Conservation (phyloP, 2,888 invertebrate species). For the Neoascia interrupta region DNA sequence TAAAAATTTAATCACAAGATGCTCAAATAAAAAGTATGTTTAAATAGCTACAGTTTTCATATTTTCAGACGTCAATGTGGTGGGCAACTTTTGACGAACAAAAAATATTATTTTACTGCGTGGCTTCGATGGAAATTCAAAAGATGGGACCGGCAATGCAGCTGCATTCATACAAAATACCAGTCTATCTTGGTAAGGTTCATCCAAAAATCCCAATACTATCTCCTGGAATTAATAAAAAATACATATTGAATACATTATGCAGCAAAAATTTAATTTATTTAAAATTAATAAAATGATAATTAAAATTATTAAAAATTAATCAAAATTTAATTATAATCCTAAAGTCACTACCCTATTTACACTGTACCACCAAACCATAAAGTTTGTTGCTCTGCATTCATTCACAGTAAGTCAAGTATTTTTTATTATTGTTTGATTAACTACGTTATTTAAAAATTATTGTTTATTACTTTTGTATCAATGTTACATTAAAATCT, state of each 20-base stretch:
- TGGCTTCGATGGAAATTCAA: slow-evolving; percentile 82
- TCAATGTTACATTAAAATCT: too few relatives aligned
- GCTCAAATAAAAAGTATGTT: neutral
- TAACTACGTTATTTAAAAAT: too few relatives aligned
- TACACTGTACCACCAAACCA: too few relatives aligned
- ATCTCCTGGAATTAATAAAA: slow-evolving; percentile 79
- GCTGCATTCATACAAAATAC: slow-evolving; percentile 83
- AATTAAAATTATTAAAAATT: too few relatives aligned
- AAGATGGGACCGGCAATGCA: slow-evolving; percentile 84
- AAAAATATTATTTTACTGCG: slow-evolving; percentile 89
- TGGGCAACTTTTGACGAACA: slow-evolving; percentile 83
- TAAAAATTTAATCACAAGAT: neutral
- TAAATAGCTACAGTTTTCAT: slow-evolving; percentile 74
- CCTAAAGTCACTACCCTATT: too few relatives aligned
- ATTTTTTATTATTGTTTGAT: too few relatives aligned
- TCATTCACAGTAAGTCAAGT: too few relatives aligned
- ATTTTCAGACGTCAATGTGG: slow-evolving; percentile 84
- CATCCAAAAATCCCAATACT: slow-evolving; percentile 81
- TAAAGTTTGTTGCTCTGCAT: too few relatives aligned
- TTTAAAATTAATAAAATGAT: neutral
- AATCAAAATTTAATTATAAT: too few relatives aligned
- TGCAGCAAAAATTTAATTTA: neutral
- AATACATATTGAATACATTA: slow-evolving; percentile 6
- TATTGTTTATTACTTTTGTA: too few relatives aligned
- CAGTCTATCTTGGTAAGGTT: slow-evolving; percentile 79